Base-by-base conservation (phyloP, 2,113 vertebrate genomes). In the Actinemys pallida region DNA sequence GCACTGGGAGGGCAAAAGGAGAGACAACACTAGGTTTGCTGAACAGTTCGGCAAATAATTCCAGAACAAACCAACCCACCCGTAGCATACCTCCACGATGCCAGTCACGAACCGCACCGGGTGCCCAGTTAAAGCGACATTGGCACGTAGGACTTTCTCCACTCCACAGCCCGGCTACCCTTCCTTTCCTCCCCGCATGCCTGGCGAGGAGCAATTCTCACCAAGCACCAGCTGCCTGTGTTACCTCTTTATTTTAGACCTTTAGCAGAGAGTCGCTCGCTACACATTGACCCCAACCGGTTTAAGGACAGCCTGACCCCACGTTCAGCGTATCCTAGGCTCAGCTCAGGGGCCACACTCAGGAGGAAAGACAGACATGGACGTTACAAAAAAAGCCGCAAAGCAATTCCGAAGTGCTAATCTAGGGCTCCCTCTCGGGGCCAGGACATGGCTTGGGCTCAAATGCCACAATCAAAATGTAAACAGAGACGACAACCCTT, bases 21-120 rank as follows among this genome's bases (percentile, higher is more conserved):
- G 8, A 39, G 35, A 39, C 5, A 72, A 72, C 9, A 4, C n/a
- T n/a, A 20, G n/a, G 10, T 62, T 62, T 62, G 11, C 65, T 8
- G 35, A 20, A 17, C 2, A 20, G 35, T 16, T 19, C 20, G 35
- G 14, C 65, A 69, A n/a, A 29, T 65, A 65, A 35, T 8, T 62
- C 29, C 62, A 65, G 31, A 65, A 6, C 62, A 35, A 65, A 35
- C 14, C 62, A 35, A 17, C 62, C 62, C 62, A 14, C 11, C 57
- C 5, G 3, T 6, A 62, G 57, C 57, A 3, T 14, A 13, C 27
- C 29, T 31, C 57, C 27, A 5, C 2, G 27, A 29, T 13, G 27
- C 12, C 8, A 1, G 35, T 10, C 35, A 5, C n/a, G 5, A 19
- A 22, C 35, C n/a, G 2, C 19, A 9, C n/a, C 6, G 2, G 19